Percentiles rank a stretch among this genome's conserved stretches.
phyloP scores from a whole-genome alignment of 2,888 invertebrate species.

The Polyploca ridens region DNA sequence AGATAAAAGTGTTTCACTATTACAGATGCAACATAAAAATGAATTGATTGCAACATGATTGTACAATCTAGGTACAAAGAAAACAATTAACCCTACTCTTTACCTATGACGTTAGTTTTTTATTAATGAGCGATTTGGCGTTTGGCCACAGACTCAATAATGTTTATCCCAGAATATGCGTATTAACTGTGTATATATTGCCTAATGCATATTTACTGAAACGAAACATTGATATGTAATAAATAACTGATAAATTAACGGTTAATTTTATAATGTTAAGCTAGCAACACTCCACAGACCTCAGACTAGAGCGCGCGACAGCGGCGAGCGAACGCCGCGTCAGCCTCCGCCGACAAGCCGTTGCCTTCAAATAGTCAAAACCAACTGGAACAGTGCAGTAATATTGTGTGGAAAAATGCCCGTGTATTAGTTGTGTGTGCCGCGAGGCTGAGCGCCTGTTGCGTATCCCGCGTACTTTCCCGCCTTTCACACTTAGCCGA shows the following conservation, averaged over 20 bases:
- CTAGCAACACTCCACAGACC: slow-evolving; percentile 49
- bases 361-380: slow-evolving; percentile 40
- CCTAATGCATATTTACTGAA: no score
- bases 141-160: no score
- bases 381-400: slow-evolving; percentile 53
- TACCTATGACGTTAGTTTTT: no score
- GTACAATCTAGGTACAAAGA: no score
- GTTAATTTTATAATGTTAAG: background rate
- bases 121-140: no score
- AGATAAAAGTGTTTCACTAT: no score
- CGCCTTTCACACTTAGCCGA: slow-evolving; percentile 17
- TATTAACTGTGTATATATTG: no score
- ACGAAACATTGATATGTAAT: no score
- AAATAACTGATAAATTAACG: background rate
- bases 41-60: no score
- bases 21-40: no score
- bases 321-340: slow-evolving; percentile 77
- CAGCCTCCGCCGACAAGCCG: slow-evolving; percentile 46
- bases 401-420: slow-evolving; percentile 66
- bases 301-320: slow-evolving; percentile 73
- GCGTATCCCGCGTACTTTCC: slow-evolving; percentile 45
- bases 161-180: no score
- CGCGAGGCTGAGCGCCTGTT: slow-evolving; percentile 56
- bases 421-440: slow-evolving; percentile 55
- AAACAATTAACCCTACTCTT: no score